These are phyloP conservation scores for Eupithecia abbreviata DNA, from an alignment of 2,888 invertebrate species.

Conservation along the genomic window DNA sequence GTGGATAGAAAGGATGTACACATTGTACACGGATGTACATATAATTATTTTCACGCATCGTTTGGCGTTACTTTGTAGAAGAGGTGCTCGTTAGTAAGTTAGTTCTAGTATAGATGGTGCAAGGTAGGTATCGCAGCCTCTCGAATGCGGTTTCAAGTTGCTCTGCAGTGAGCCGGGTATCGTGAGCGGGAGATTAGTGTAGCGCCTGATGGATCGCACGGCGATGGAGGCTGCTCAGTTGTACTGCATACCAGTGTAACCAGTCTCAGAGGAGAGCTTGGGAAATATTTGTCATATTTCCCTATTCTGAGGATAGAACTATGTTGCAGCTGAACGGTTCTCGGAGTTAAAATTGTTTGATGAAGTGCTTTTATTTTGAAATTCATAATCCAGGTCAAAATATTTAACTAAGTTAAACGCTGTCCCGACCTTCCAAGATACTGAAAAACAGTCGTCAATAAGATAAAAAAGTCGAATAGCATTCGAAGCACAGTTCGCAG, in stretches of 20 bases:
- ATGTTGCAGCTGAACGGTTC: not conserved
- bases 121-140: not conserved
- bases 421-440: no score
- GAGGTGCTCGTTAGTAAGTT: not conserved
- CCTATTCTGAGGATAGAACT: not conserved
- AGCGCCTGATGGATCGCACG: not conserved
- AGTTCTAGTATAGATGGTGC: not conserved
- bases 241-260: no score
- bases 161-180: not conserved
- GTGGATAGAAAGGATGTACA: not conserved
- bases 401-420: not conserved
- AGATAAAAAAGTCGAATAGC: not conserved
- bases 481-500: not conserved
- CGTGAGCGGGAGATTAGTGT: not conserved
- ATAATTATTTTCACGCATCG: not conserved
- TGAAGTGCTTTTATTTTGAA: not conserved
- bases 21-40: not conserved
- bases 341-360: not conserved
- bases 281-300: not conserved
- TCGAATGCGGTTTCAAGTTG: not conserved
- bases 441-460: not conserved
- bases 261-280: not conserved
- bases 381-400: no score
- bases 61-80: not conserved
- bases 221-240: no score